Percentiles rank a stretch among this genome's conserved stretches.
phyloP scores from a whole-genome alignment of 1,140 invertebrate genomes.

The Bursaphelenchus mucronatus region DNA sequence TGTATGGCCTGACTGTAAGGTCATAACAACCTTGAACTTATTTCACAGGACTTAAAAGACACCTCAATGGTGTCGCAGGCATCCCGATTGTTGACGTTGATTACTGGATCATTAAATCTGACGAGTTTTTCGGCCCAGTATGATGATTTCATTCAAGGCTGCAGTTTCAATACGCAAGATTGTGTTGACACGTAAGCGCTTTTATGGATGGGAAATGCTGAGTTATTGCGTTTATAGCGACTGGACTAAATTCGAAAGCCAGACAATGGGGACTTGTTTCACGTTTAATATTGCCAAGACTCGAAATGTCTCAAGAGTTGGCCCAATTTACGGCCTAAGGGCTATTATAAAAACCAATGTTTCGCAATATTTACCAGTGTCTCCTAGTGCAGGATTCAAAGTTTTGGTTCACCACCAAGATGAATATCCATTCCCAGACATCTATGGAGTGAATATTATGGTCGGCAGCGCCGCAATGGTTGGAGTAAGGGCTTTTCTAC shows the following conservation, averaged over 20 bases:
- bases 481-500: neutral
- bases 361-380: constrained; percentile 23
- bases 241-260: constrained; percentile 30
- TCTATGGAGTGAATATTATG: constrained; percentile 28
- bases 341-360: constrained; percentile 36
- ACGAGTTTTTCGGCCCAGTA: constrained; percentile 2
- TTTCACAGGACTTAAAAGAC: constrained; percentile 25
- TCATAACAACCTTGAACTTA: too few relatives aligned
- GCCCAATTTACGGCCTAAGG: constrained; percentile 37
- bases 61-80: constrained; percentile 33
- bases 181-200: constrained; percentile 27
- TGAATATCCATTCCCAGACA: constrained; percentile 36
- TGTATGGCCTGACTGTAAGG: constrained; percentile 15
- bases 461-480: constrained; percentile 10
- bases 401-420: constrained; percentile 35
- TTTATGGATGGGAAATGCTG: neutral
- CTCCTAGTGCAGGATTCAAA: constrained; percentile 28
- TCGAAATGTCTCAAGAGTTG: constrained; percentile 25
- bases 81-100: constrained; percentile 19
- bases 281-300: constrained; percentile 30
- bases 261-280: constrained; percentile 40
- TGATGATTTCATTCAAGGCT: constrained; percentile 30
- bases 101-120: constrained; percentile 26
- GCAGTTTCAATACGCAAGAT: constrained; percentile 40
- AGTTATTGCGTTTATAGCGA: constrained; percentile 27